phyloP scores from a whole-genome alignment of 2,888 invertebrate species.

The Hypselothyrea guttata region DNA sequence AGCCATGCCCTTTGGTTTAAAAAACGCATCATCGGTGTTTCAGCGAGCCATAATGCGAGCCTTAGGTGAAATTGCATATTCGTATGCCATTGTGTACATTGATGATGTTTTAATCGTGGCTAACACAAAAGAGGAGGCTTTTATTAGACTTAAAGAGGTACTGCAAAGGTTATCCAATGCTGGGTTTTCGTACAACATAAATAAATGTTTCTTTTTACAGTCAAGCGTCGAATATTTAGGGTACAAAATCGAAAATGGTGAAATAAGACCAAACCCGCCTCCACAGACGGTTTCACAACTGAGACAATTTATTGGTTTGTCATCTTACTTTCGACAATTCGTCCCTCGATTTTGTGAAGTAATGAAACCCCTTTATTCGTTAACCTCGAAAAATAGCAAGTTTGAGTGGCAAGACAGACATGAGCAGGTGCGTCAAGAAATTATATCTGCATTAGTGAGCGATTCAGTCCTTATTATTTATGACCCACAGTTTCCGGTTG shows the following conservation, averaged over 20 bases:
- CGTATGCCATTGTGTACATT: slow-evolving; percentile 3
- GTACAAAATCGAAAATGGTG: too few relatives aligned
- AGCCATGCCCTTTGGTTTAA: slow-evolving; percentile 2
- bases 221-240: too few relatives aligned
- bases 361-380: slow-evolving; percentile 5
- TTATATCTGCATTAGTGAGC: neutral
- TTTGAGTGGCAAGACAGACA: slow-evolving; percentile 1
- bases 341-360: neutral
- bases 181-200: neutral
- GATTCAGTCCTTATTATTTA: neutral
- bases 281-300: too few relatives aligned
- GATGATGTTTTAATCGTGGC: slow-evolving; percentile 1
- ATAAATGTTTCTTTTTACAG: neutral
- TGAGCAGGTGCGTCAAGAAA: slow-evolving; percentile 14
- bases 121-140: slow-evolving; percentile 4
- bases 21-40: neutral
- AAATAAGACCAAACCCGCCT: too few relatives aligned
- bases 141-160: neutral
- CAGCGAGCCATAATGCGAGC: slow-evolving; percentile 2
- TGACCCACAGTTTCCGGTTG: neutral
- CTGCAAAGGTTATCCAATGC: neutral
- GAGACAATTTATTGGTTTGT: too few relatives aligned
- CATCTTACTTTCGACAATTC: neutral
- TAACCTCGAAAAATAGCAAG: slow-evolving; percentile 11
- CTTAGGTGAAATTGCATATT: slow-evolving; percentile 5